Conservation (phyloP, 2,113 vertebrate genomes). For the Athene noctua region DNA sequence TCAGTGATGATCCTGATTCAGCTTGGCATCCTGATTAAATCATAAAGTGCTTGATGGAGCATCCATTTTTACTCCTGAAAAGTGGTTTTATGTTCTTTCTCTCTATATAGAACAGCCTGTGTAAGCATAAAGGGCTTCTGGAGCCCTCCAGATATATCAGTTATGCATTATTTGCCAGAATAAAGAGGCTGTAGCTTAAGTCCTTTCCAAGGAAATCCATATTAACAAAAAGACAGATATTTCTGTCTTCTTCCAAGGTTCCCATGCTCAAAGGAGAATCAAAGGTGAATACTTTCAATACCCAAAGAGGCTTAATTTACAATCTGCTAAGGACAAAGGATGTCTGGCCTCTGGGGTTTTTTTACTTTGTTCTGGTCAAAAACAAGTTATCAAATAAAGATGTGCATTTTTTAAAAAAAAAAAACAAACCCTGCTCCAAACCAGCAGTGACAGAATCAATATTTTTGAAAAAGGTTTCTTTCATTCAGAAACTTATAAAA, state of each 20-base stretch:
- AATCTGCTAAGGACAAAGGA: background rate
- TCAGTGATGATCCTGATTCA: slow-evolving; percentile 1
- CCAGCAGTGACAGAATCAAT: background rate
- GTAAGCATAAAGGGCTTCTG: background rate
- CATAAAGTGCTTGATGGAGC: background rate
- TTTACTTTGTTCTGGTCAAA: background rate
- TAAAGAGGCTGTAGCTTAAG: background rate
- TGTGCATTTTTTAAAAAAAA: background rate
- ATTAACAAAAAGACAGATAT: background rate
- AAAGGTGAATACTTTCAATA: background rate
- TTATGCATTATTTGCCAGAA: background rate
- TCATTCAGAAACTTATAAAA: background rate
- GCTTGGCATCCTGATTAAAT: slow-evolving; percentile 9
- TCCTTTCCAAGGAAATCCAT: background rate
- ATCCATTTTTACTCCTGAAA: background rate
- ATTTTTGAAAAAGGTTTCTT: background rate
- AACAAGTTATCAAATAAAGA: background rate
- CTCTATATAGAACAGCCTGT: background rate
- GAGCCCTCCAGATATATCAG: background rate
- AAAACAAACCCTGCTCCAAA: background rate
- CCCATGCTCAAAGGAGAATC: background rate
- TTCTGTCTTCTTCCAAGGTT: background rate
- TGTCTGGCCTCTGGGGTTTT: background rate
- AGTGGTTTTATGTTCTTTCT: background rate
- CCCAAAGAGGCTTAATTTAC: background rate